A percentile compares a stretch with the other conserved stretches of the same genome.
phyloP scores from a whole-genome alignment of 2,797 vertebrate genomes.

The Carcharodon carcharias region DNA sequence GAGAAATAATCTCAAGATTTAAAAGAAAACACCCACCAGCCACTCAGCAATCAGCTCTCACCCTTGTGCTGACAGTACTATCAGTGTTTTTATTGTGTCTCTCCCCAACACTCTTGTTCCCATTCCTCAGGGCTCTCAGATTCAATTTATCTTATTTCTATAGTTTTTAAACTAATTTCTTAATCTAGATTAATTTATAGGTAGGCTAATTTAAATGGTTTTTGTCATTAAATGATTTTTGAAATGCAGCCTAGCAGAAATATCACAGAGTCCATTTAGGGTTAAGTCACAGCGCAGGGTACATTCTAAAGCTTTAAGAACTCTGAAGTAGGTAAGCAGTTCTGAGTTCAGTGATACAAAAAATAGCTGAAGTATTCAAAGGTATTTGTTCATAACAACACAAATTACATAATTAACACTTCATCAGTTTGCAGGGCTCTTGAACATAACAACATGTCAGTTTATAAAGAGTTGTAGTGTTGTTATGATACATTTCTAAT shows the following conservation, averaged over 20 bases:
- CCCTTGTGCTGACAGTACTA: no score
- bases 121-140: background rate
- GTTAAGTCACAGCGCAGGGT: background rate
- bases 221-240: background rate
- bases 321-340: background rate
- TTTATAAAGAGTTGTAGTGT: background rate
- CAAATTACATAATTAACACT: slow-evolving; percentile 36
- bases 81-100: background rate
- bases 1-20: no score
- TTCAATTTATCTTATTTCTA: background rate
- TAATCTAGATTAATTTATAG: background rate
- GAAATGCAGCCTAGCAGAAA: background rate
- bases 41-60: no score
- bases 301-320: background rate
- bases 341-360: background rate
- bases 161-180: background rate
- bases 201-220: background rate
- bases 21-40: no score
- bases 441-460: slow-evolving; percentile 32
- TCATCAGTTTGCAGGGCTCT: slow-evolving; percentile 28
- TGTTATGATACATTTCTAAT: slow-evolving; percentile 34
- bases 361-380: background rate
- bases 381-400: slow-evolving; percentile 19
- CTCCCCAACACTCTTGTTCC: background rate
- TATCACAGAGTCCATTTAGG: background rate